Evolutionary conservation across 2,888 invertebrate genomes (phyloP).

Genomic region (Athalia cordata): DNA sequence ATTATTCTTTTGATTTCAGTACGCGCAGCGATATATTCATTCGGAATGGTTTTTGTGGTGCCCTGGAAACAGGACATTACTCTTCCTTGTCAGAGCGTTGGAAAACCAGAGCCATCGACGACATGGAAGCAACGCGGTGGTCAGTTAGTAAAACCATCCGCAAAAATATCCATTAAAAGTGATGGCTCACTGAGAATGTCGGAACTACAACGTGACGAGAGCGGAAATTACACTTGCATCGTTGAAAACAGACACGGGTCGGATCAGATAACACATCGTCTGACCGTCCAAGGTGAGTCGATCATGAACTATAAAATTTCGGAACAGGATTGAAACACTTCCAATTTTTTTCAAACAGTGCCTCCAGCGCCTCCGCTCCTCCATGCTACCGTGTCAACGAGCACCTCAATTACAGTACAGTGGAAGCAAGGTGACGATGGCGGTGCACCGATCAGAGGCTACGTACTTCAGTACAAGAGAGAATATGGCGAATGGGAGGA

Average conservation of each 20-base stretch:
- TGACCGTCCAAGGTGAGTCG: slow-evolving; percentile 75
- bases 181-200: slow-evolving; percentile 86
- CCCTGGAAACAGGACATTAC: slow-evolving; percentile 93
- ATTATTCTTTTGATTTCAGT: slow-evolving; percentile 59
- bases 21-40: slow-evolving; percentile 73
- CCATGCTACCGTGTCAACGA: slow-evolving; percentile 87
- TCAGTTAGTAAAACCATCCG: slow-evolving; percentile 82
- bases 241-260: slow-evolving; percentile 90
- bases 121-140: slow-evolving; percentile 86
- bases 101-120: slow-evolving; percentile 85
- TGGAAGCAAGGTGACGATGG: slow-evolving; percentile 90
- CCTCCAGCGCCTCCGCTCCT: slow-evolving; percentile 91
- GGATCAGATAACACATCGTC: slow-evolving; percentile 87
- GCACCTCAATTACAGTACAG: slow-evolving; percentile 87
- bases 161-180: slow-evolving; percentile 78
- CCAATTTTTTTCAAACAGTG: slow-evolving; percentile 78
- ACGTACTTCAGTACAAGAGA: slow-evolving; percentile 92
- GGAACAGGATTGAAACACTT: not conserved
- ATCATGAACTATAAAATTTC: not conserved
- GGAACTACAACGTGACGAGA: slow-evolving; percentile 87
- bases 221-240: slow-evolving; percentile 92
- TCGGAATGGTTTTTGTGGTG: slow-evolving; percentile 70
- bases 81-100: slow-evolving; percentile 89
- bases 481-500: slow-evolving; percentile 96
- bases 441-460: slow-evolving; percentile 80